Evolutionary conservation across 2,797 vertebrate species (phyloP).

Genomic region (Tympanoctomys barrerae): DNA sequence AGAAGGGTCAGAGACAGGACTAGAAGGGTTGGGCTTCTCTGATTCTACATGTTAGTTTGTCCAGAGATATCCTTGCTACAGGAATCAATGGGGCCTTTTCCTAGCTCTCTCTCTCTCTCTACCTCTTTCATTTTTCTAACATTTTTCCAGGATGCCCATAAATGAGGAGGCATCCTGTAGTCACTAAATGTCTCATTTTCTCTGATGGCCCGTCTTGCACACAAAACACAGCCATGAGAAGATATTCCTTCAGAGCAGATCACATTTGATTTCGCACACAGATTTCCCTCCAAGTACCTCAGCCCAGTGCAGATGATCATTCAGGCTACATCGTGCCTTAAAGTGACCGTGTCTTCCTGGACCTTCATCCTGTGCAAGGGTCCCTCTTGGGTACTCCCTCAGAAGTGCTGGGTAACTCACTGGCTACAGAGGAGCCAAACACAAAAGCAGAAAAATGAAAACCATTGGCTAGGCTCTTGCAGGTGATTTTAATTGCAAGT

Average conservation of each 20-base stretch:
- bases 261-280: not conserved
- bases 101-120: not conserved
- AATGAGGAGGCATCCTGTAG: not conserved
- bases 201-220: rapidly evolving
- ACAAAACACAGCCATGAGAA: not conserved
- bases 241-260: not conserved
- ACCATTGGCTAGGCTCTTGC: not conserved
- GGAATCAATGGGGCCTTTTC: not conserved
- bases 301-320: not conserved
- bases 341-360: not conserved
- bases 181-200: not conserved
- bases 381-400: not conserved
- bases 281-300: not conserved
- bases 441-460: conserved; percentile 64
- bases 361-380: not conserved
- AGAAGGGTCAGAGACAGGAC: not conserved
- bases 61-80: not conserved
- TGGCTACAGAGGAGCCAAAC: not conserved
- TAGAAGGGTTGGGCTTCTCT: rapidly evolving
- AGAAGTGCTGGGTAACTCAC: not conserved
- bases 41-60: not conserved
- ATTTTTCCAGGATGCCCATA: not conserved
- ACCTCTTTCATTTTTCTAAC: not conserved
- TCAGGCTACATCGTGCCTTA: not conserved
- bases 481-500: conserved; percentile 52